phyloP scores from a whole-genome alignment of 2,888 invertebrate genomes.

The Andrena bicolor region DNA sequence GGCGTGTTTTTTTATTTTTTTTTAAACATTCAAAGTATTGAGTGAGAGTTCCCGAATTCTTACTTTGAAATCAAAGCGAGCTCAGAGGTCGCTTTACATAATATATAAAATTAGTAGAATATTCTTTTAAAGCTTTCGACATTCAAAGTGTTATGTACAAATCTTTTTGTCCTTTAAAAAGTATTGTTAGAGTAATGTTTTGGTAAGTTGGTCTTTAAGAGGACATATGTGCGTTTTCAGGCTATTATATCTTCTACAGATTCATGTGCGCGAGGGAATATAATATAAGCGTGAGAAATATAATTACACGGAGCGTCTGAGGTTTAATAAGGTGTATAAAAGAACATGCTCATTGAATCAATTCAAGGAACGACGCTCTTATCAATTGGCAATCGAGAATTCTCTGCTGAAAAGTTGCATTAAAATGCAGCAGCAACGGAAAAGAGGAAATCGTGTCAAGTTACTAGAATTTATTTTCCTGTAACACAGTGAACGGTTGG shows the following conservation, averaged over 20 bases:
- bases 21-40: too few relatives aligned
- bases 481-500: neutral
- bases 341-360: neutral
- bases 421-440: neutral
- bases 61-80: too few relatives aligned
- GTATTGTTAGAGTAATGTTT: neutral
- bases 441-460: constrained; percentile 8
- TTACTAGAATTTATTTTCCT: neutral
- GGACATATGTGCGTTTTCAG: neutral
- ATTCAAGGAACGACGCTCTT: neutral
- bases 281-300: constrained; percentile 8
- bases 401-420: neutral
- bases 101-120: too few relatives aligned
- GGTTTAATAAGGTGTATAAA: neutral
- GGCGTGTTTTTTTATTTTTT: too few relatives aligned
- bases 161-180: neutral
- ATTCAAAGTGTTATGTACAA: neutral
- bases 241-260: neutral
- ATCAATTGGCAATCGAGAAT: neutral
- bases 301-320: constrained; percentile 4
- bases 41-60: too few relatives aligned
- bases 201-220: neutral
- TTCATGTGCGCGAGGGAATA: neutral
- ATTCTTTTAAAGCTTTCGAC: too few relatives aligned
- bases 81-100: too few relatives aligned